Evolutionary conservation across 2,888 invertebrate genomes (phyloP).

Genomic region (Phrixothrix hirtus): DNA sequence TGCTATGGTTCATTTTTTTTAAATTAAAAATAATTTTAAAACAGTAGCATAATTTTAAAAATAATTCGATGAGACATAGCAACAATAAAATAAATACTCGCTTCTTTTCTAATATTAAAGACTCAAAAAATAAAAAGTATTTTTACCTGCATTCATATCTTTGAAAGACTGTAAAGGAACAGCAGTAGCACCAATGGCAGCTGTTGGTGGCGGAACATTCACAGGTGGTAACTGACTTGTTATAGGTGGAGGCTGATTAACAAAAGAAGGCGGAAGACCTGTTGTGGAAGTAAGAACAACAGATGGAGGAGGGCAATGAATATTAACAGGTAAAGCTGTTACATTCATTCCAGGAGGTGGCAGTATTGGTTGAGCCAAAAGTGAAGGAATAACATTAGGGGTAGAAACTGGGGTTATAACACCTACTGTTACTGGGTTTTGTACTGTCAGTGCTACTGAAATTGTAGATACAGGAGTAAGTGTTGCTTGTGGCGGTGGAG

Average conservation of each 20-base stretch:
- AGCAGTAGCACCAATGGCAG: constrained; percentile 36
- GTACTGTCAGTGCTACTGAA: constrained; percentile 41
- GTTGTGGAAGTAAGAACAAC: constrained; percentile 33
- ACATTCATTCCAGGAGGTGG: constrained; percentile 41
- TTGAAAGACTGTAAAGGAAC: constrained; percentile 36
- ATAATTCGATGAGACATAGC: neutral
- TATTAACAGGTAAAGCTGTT: constrained; percentile 41
- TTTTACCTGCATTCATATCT: constrained; percentile 52
- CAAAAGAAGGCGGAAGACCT: constrained; percentile 44
- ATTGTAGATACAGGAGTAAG: constrained; percentile 32
- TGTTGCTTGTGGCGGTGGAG: constrained; percentile 32
- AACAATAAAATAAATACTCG: too few relatives aligned
- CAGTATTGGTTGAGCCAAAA: constrained; percentile 54
- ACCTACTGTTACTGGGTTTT: constrained; percentile 37
- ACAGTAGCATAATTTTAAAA: neutral
- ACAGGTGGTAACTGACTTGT: constrained; percentile 51
- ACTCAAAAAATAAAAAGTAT: constrained; percentile 6
- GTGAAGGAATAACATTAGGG: constrained; percentile 48
- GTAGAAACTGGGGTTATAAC: constrained; percentile 37
- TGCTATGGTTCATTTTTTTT: constrained; percentile 4
- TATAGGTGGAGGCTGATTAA: constrained; percentile 49
- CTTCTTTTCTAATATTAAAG: too few relatives aligned
- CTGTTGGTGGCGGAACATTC: constrained; percentile 57
- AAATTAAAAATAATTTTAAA: neutral
- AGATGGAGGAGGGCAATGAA: constrained; percentile 47